Evolutionary conservation across 2,888 invertebrate genomes (phyloP).

Genomic region (Parnassius apollo): DNA sequence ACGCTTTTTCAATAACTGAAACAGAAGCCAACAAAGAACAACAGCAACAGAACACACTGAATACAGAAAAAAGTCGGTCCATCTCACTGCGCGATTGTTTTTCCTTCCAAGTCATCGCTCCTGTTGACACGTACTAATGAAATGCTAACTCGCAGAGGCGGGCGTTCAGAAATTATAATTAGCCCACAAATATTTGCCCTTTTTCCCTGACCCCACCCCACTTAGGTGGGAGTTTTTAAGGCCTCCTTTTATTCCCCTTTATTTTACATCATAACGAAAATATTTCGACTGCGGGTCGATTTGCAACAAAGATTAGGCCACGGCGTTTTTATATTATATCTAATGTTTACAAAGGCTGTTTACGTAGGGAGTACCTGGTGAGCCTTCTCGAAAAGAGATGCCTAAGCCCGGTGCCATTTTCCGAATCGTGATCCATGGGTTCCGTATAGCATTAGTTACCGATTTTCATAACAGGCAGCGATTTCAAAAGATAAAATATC

Average conservation of each 20-base stretch:
- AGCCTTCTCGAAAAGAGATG: too few species aligned
- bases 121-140: conserved; percentile 31
- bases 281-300: conserved; percentile 8
- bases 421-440: too few species aligned
- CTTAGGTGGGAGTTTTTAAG: neutral
- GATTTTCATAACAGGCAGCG: too few species aligned
- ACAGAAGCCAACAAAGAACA: neutral
- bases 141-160: conserved; percentile 34
- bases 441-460: too few species aligned
- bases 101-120: conserved; percentile 29
- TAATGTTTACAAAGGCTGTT: too few species aligned
- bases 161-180: conserved; percentile 28
- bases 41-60: neutral
- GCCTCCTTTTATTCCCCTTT: conserved; percentile 19
- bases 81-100: conserved; percentile 5
- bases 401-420: too few species aligned
- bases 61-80: conserved; percentile 1
- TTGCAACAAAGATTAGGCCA: neutral
- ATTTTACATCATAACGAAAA: neutral
- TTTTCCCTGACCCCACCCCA: conserved; percentile 12
- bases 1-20: too few species aligned
- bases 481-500: too few species aligned
- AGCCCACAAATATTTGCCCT: conserved; percentile 29
- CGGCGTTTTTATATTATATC: too few species aligned
- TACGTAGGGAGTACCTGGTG: too few species aligned